phyloP scores from a whole-genome alignment of 2,797 vertebrate species.

The Tenualosa thibaudeaui region DNA sequence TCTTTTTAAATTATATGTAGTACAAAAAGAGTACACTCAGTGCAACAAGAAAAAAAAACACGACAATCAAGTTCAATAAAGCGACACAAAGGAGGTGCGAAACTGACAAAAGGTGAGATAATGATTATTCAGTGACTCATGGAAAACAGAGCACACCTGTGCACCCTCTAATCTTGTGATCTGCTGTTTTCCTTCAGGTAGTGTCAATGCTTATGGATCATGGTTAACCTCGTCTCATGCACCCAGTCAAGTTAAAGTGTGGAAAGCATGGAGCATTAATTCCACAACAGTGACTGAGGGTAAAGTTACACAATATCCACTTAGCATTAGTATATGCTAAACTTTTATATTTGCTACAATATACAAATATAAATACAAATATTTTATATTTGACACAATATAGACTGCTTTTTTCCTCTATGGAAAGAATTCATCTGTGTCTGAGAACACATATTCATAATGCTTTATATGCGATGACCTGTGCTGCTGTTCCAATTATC shows the following conservation, averaged over 20 bases:
- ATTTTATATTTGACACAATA: too few species aligned
- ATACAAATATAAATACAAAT: too few species aligned
- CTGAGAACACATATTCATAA: too few species aligned
- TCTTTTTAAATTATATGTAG: background rate
- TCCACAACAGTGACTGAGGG: background rate
- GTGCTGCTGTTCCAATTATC: too few species aligned
- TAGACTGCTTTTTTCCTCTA: too few species aligned
- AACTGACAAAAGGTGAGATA: background rate
- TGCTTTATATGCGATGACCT: too few species aligned
- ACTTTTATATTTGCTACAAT: too few species aligned
- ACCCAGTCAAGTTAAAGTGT: background rate
- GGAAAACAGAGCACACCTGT: conserved; percentile 10
- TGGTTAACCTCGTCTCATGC: background rate
- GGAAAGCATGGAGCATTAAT: background rate
- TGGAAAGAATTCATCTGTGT: too few species aligned
- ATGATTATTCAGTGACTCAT: background rate
- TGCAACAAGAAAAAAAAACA: background rate
- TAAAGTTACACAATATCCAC: too few species aligned
- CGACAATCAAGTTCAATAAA: background rate
- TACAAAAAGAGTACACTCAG: background rate
- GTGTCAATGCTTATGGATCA: background rate
- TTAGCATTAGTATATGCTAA: too few species aligned
- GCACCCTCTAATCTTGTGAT: background rate
- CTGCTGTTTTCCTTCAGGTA: background rate
- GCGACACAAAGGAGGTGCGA: background rate